Evolutionary conservation across 1,140 invertebrate species (phyloP), one percentile per base, ranked within the genome.

Genomic region (Heterodera carotae): DNA sequence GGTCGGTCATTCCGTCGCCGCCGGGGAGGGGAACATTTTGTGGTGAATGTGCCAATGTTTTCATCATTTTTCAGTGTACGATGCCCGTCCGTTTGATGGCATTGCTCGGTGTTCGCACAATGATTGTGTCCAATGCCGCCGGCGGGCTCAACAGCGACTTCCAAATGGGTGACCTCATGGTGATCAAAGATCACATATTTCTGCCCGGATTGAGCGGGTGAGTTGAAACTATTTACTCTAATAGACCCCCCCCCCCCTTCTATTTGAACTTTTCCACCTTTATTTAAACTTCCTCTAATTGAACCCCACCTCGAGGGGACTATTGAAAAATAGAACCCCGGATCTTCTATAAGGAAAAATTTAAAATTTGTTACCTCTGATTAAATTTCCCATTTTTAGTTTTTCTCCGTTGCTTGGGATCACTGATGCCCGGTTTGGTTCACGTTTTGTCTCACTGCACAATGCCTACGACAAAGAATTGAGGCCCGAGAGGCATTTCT

Each of bases 381-480:
- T 22, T 5, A 22, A 15, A 5, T 56, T 22, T 22, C 39, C 39
- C 39, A 5, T 22, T 22, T 53, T 25, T 33, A 62, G 72, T 39
- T 34, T 34, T 25, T 74, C 82, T 68, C 88, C 87, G 31, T 72
- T 88, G 12, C 81, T 86, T 67, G 87, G 87, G 22, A 31, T 82
- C 18, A 87, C 88, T 59, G 88, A 88, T 78, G 77, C 80, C 25
- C 89, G 90, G 76, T 91, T 90, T 86, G 90, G 90, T 43, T 84
- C 88, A 33, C 81, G 90, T 67, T 91, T 91, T 80, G 89, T 89
- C 4, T 84, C 90, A 18, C 82, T 90, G 69, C 89, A 89, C 29
- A 82, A 88, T 75, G 88, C 88, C 8, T 91, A 90, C 82, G 89
- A 90, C 79, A 77, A 81, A 66, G 75, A 88, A 33, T 66, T 86